Evolutionary conservation across 1,140 invertebrate species (phyloP), one percentile per base, ranked within the genome.

Genomic region (Pseudoatta argentina): DNA sequence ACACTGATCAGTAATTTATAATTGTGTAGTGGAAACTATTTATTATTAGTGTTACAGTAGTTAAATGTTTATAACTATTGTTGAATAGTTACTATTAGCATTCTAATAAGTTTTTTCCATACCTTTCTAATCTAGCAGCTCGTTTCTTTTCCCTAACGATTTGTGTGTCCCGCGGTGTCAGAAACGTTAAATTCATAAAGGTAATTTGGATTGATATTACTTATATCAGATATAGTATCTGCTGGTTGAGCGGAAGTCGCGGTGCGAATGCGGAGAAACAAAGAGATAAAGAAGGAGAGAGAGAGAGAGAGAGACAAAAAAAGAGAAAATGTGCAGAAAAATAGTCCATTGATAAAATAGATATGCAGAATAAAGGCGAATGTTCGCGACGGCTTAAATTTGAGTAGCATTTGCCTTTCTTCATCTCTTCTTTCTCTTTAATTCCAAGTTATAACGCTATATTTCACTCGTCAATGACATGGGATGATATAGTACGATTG

Each of bases 151-250:
- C 89, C 89, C 71, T 82, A 88, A 86, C 85, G 90, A 93, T 93
- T 93, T 92, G n/a, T n/a, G n/a, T n/a, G 91, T 91, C 89, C 61
- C 85, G 85, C 82, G 88, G 77, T 8, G 86, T 89, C 87, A 86
- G 87, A 75, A 92, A 90, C 90, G 88, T 88, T 88, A 93, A 92
- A 93, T 92, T 90, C 89, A 86, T 87, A 72, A 87, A 92, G 91
- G 91, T 92, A 93, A 92, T 93, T 93, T 93, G 90, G 91, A 34
- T 34, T 5, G 30, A 93, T 93, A 93, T 93, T 93, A 89, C 92
- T 88, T 89, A 87, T 87, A 89, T 91, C 89, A 85, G 87, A 91
- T 90, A 87, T 91, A 87, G 91, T 88, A 86, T 91, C 78, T 87
- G 85, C 85, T 87, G 86, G 87, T 88, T 87, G 86, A 85, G 76